A percentile compares a stretch with the other conserved stretches of the same genome.
Evolutionary conservation across 2,797 vertebrate species (phyloP).

Genomic region (Galago senegalensis): DNA sequence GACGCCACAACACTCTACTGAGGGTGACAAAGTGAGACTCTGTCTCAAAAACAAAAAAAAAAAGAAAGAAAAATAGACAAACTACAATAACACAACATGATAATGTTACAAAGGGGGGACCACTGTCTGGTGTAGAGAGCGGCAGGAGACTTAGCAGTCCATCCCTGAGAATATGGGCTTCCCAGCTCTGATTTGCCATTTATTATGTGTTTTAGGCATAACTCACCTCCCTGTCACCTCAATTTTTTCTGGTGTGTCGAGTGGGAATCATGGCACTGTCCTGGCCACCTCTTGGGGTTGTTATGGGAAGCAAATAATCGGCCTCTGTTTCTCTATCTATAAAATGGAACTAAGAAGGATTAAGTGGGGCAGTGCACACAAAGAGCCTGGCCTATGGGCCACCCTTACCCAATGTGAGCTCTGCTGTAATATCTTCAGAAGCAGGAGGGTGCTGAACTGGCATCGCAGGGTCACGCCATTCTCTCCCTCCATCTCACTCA

Average conservation of each 20-base stretch:
- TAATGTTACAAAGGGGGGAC: accelerated
- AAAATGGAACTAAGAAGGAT: accelerated
- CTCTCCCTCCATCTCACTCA: not conserved
- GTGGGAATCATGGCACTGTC: not conserved
- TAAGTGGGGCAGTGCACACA: accelerated
- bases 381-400: not conserved
- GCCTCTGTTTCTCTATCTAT: not conserved
- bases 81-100: not conserved
- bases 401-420: not conserved
- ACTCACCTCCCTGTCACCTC: not conserved
- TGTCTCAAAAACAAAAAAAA: too few relatives aligned
- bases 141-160: accelerated
- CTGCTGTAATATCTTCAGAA: not conserved
- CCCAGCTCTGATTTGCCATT: not conserved
- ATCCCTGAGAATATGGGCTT: not conserved
- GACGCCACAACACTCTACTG: too few relatives aligned
- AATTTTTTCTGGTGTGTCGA: not conserved
- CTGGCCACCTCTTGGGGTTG: accelerated
- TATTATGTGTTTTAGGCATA: not conserved
- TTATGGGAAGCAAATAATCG: not conserved
- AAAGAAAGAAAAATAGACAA: not conserved
- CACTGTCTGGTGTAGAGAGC: not conserved
- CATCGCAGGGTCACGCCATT: accelerated
- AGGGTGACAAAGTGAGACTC: too few relatives aligned
- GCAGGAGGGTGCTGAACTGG: not conserved